These are phyloP conservation scores for Dryomyza anilis DNA, from an alignment of 2,888 invertebrate species.

Conservation along the genomic window DNA sequence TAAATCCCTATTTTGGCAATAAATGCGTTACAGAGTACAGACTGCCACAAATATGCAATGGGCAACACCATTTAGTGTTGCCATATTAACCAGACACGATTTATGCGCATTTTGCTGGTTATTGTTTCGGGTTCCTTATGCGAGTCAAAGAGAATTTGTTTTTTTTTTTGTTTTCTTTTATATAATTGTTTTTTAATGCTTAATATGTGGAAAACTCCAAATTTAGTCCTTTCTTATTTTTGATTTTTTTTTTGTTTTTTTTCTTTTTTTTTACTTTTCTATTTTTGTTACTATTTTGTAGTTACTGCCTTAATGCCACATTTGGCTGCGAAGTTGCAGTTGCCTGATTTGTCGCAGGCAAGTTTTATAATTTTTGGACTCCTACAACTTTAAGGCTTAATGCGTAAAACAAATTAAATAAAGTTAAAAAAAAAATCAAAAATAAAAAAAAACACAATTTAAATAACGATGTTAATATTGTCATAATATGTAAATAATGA, in stretches of 20 bases:
- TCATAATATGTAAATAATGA: too few species aligned
- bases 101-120: neutral
- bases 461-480: too few species aligned
- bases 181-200: too few species aligned
- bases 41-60: too few species aligned
- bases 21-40: neutral
- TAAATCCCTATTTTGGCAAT: neutral
- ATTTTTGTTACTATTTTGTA: neutral
- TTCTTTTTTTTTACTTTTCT: neutral
- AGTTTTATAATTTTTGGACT: too few species aligned
- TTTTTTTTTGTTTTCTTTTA: too few species aligned
- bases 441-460: too few species aligned
- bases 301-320: neutral
- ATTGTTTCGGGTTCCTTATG: too few species aligned
- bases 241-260: slow-evolving; percentile 8
- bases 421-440: too few species aligned
- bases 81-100: neutral
- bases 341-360: neutral
- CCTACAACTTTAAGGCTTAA: too few species aligned
- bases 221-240: slow-evolving; percentile 24
- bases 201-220: slow-evolving; percentile 25
- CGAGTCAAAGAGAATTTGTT: slow-evolving; percentile 10
- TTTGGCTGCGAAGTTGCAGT: slow-evolving; percentile 7
- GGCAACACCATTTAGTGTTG: slow-evolving; percentile 5
- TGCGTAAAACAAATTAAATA: too few species aligned